Evolutionary conservation across 2,888 invertebrate species (phyloP).

Genomic region (Chromoteleia sp.): DNA sequence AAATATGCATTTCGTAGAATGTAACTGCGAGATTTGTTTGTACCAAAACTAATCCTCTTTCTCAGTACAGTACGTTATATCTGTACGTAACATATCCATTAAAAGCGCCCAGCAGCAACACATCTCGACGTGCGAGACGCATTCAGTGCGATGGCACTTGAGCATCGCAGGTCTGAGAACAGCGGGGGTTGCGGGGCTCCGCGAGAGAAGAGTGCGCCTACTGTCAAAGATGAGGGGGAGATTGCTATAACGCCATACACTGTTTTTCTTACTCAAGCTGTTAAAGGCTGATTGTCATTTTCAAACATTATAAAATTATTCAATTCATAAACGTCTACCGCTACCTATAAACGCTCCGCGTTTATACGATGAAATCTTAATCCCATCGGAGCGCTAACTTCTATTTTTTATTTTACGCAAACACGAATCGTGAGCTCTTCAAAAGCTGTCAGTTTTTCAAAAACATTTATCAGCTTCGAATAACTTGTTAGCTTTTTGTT

Average conservation of each 20-base stretch:
- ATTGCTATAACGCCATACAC: conserved; percentile 54
- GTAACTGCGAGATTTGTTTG: conserved; percentile 52
- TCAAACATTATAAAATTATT: conserved; percentile 42
- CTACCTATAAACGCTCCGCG: conserved; percentile 7
- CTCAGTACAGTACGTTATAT: conserved; percentile 59
- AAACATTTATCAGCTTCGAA: too few species aligned
- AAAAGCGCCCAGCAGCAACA: conserved; percentile 65
- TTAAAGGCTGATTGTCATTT: conserved; percentile 61
- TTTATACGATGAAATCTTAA: conserved; percentile 25
- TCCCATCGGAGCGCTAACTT: background rate
- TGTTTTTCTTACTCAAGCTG: conserved; percentile 55
- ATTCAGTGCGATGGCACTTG: conserved; percentile 69
- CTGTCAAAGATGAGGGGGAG: conserved; percentile 64
- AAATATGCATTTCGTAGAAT: conserved; percentile 47
- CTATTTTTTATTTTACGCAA: too few species aligned
- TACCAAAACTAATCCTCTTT: conserved; percentile 57
- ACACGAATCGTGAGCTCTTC: too few species aligned
- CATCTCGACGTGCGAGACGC: conserved; percentile 66
- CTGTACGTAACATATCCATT: conserved; percentile 69
- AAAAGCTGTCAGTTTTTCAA: too few species aligned
- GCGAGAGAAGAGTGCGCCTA: conserved; percentile 64
- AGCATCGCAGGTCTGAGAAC: conserved; percentile 57
- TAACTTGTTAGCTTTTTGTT: too few species aligned
- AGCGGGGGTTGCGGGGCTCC: conserved; percentile 55
- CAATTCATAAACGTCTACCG: conserved; percentile 20